A percentile compares a stretch with the other conserved stretches of the same genome.
Evolutionary conservation across 2,888 invertebrate genomes (phyloP).

Genomic region (Slavum lentiscoides): DNA sequence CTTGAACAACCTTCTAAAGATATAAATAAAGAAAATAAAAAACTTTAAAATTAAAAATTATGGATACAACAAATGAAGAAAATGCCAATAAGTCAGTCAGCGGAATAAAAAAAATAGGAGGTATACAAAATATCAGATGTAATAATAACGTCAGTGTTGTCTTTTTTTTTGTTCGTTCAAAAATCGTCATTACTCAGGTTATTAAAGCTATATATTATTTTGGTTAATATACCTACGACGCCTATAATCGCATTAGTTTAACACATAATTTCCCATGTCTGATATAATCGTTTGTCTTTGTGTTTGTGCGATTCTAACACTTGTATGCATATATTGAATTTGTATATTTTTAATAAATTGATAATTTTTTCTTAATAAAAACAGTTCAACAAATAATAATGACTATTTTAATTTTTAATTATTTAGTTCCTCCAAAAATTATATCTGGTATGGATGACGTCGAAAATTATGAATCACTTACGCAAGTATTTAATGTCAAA

Average conservation of each 20-base stretch:
- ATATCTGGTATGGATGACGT: constrained; percentile 74
- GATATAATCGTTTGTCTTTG: constrained; percentile 1
- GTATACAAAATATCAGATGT: constrained; percentile 36
- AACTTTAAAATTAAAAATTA: not conserved
- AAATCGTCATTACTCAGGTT: constrained; percentile 29
- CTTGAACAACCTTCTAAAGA: not conserved
- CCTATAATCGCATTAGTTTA: constrained; percentile 26
- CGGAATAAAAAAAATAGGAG: constrained; percentile 27
- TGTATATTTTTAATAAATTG: not conserved
- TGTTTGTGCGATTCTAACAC: not conserved
- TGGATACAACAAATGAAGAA: not conserved
- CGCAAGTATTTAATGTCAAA: constrained; percentile 76
- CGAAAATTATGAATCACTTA: constrained; percentile 78
- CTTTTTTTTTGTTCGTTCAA: constrained; percentile 41
- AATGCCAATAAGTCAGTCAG: not conserved
- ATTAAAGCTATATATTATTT: constrained; percentile 18
- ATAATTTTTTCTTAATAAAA: not conserved
- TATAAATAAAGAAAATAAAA: not conserved
- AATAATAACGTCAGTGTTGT: constrained; percentile 21
- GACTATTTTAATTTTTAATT: constrained; percentile 28
- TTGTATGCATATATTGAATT: not conserved
- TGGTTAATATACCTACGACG: not conserved
- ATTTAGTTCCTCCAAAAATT: constrained; percentile 72
- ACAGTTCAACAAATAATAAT: not conserved
- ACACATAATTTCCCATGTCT: constrained; percentile 7